These are phyloP conservation scores for Heteractis magnifica DNA, from an alignment of 92 coral and sea anemone species.

Conservation along the genomic window DNA sequence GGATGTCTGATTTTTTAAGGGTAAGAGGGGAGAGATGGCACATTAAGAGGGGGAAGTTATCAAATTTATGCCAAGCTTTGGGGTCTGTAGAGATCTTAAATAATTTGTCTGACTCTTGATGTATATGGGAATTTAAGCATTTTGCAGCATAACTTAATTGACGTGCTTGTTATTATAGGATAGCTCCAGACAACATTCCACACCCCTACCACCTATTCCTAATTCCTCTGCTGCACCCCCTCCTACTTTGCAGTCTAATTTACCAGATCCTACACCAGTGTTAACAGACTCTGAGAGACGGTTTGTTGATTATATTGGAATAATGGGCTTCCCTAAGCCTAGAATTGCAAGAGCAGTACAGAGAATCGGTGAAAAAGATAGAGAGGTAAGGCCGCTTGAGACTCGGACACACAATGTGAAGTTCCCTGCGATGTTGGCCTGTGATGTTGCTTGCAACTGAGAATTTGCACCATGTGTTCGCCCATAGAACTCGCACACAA, in stretches of 20 bases:
- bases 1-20: too few species aligned
- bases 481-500: too few species aligned
- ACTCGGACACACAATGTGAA: not conserved
- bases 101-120: too few species aligned
- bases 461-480: not conserved
- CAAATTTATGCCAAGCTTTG: too few species aligned
- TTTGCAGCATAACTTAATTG: not conserved
- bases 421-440: not conserved
- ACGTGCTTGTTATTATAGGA: slow-evolving; percentile 23
- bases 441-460: not conserved
- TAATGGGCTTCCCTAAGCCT: slow-evolving; percentile 89
- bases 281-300: slow-evolving; percentile 59
- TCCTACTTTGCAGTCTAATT: slow-evolving; percentile 38
- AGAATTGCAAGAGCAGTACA: slow-evolving; percentile 95
- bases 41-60: too few species aligned
- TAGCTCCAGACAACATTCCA: slow-evolving; percentile 48
- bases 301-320: slow-evolving; percentile 64
- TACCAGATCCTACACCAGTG: slow-evolving; percentile 79
- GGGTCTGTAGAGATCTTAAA: too few species aligned
- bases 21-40: too few species aligned
- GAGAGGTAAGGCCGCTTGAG: slow-evolving; percentile 54
- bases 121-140: too few species aligned
- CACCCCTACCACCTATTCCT: slow-evolving; percentile 81
- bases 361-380: slow-evolving; percentile 79
- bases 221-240: slow-evolving; percentile 16